Evolutionary conservation across 2,888 invertebrate genomes (phyloP).

Genomic region (Meloe dianella): DNA sequence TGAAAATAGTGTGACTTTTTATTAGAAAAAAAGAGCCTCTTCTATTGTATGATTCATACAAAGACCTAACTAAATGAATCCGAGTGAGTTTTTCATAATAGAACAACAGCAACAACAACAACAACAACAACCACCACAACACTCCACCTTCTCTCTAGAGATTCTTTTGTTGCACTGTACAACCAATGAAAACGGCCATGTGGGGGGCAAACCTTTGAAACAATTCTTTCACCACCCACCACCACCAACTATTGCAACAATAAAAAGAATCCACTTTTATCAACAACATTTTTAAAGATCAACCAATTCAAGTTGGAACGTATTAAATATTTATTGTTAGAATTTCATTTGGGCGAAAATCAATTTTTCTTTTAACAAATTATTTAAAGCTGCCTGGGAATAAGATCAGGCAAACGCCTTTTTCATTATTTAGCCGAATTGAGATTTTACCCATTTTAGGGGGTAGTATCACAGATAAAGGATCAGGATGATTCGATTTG

Average conservation of each 20-base stretch:
- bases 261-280: neutral
- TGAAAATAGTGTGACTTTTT: neutral
- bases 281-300: too few species aligned
- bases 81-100: conserved; percentile 37
- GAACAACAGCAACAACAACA: neutral
- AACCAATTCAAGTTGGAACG: neutral
- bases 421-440: neutral
- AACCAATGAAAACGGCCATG: conserved; percentile 32
- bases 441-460: neutral
- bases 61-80: conserved; percentile 39
- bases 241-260: neutral
- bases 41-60: conserved; percentile 40
- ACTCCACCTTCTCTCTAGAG: conserved; percentile 22
- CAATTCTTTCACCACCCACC: conserved; percentile 20
- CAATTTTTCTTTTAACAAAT: too few species aligned
- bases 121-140: conserved; percentile 13
- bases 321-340: neutral
- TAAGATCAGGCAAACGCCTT: neutral
- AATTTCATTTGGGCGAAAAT: neutral
- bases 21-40: conserved; percentile 15
- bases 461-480: neutral
- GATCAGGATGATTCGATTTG: neutral
- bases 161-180: conserved; percentile 29
- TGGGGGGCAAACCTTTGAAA: conserved; percentile 16
- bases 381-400: neutral